phyloP scores from a whole-genome alignment of 2,113 vertebrate genomes.

The Dendrocopos noguchii region DNA sequence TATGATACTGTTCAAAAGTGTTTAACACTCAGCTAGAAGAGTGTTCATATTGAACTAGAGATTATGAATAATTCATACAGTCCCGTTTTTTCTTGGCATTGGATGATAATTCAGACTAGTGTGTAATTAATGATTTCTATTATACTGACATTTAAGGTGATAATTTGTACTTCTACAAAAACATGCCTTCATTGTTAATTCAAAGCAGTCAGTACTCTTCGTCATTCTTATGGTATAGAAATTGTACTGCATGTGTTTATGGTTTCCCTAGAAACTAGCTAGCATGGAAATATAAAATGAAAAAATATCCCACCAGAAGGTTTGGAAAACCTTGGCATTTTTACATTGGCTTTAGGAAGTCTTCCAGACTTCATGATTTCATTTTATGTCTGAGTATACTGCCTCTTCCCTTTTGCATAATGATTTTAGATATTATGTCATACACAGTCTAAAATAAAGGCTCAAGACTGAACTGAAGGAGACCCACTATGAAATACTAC shows the following conservation, averaged over 20 bases:
- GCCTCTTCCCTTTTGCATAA: neutral
- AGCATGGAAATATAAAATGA: neutral
- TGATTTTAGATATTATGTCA: neutral
- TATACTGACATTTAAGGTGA: neutral
- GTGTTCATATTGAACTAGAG: conserved; percentile 23
- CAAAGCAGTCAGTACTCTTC: neutral
- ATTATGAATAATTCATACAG: conserved; percentile 42
- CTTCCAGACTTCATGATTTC: neutral
- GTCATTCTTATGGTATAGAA: neutral
- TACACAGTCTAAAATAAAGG: neutral
- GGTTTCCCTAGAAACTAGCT: neutral
- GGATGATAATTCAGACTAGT: conserved; percentile 24
- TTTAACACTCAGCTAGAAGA: conserved; percentile 17
- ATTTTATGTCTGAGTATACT: neutral
- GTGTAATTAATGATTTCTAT: conserved; percentile 43
- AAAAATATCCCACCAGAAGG: neutral
- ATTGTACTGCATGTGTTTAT: neutral
- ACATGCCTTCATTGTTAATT: neutral
- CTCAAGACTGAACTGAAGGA: neutral
- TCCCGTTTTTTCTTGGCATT: neutral
- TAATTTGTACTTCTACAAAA: neutral
- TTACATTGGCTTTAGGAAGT: neutral
- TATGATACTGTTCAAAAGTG: neutral
- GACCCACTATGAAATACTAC: neutral
- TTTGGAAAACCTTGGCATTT: conserved; percentile 16